These are phyloP conservation scores for Gallinago media DNA, from an alignment of 2,113 vertebrate species.

Conservation along the genomic window DNA sequence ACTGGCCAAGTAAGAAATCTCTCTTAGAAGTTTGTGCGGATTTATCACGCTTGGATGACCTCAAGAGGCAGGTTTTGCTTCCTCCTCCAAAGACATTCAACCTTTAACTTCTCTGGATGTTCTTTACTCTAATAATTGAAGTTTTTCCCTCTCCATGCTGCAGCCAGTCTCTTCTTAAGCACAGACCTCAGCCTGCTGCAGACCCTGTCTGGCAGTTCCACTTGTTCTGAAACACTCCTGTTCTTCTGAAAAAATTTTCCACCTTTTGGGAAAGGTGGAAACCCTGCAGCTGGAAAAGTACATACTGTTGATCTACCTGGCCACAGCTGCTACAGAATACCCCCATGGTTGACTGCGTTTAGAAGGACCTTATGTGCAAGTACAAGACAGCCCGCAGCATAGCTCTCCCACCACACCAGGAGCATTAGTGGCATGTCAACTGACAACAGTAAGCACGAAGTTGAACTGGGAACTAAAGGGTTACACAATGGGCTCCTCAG, in stretches of 20 bases:
- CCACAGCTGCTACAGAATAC: background rate
- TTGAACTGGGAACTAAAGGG: background rate
- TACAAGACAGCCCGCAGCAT: background rate
- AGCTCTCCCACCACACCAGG: background rate
- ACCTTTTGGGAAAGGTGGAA: background rate
- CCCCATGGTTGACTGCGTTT: background rate
- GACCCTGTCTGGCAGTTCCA: background rate
- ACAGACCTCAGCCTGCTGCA: background rate
- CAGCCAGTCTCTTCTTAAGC: background rate
- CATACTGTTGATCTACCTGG: background rate
- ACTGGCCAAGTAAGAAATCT: background rate
- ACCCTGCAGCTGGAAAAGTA: conserved; percentile 5
- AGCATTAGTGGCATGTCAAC: accelerated
- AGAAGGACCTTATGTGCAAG: background rate
- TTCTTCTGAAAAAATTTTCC: background rate
- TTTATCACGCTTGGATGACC: conserved; percentile 24
- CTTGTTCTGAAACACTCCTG: background rate
- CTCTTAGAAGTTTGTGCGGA: background rate
- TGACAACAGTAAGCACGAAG: background rate
- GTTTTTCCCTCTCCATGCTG: background rate
- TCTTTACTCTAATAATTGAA: conserved; percentile 19
- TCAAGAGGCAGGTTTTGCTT: conserved; percentile 16
- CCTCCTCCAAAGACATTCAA: conserved; percentile 16
- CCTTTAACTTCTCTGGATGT: conserved; percentile 12
- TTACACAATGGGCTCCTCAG: background rate